Percentiles rank a stretch among this genome's conserved stretches.
Evolutionary conservation across 2,888 invertebrate species (phyloP).

Genomic region (Carcina quercana): DNA sequence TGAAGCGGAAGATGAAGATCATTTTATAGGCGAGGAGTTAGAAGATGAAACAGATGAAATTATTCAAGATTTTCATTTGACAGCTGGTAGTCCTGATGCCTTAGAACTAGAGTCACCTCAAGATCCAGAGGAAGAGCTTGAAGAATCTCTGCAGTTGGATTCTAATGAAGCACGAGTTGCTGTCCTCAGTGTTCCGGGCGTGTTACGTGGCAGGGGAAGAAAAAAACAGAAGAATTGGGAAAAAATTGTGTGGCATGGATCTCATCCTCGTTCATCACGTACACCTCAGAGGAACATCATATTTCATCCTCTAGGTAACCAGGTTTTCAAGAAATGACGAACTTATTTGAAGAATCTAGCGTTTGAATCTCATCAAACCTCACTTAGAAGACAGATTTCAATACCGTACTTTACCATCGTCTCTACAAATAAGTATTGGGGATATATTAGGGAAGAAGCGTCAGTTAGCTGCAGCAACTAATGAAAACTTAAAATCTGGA

Average conservation of each 20-base stretch:
- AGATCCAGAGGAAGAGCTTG: not conserved
- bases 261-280: too few species aligned
- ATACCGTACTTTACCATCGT: conserved; percentile 4
- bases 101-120: not conserved
- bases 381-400: not conserved
- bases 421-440: conserved; percentile 6
- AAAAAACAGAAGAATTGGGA: too few species aligned
- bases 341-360: too few species aligned
- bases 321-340: too few species aligned
- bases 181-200: not conserved
- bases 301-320: too few species aligned
- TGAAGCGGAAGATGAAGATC: not conserved
- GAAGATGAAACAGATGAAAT: not conserved
- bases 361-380: not conserved
- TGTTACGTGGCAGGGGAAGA: not conserved
- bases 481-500: not conserved
- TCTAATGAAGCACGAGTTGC: not conserved
- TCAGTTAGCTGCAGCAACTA: not conserved
- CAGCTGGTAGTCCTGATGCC: not conserved
- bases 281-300: too few species aligned
- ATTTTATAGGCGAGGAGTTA: not conserved
- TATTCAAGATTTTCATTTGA: not conserved
- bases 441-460: conserved; percentile 5
- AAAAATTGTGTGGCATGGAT: too few species aligned
- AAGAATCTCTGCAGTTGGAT: not conserved